Evolutionary conservation across 2,797 vertebrate genomes (phyloP).

Genomic region (Ispidina lecontei): DNA sequence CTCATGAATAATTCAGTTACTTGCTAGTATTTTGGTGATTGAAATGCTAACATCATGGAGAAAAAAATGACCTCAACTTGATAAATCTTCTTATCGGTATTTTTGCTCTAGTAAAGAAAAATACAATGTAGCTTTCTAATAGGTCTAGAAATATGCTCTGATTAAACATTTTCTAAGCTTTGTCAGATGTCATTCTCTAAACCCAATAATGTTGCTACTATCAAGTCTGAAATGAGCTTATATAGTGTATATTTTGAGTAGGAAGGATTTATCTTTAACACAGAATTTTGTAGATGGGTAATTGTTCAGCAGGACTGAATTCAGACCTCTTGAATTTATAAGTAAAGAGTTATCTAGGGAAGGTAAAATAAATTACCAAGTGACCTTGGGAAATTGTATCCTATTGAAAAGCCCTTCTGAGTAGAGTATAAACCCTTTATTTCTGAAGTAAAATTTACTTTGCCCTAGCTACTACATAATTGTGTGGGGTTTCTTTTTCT

Average conservation of each 20-base stretch:
- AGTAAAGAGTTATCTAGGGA: neutral
- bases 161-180: neutral
- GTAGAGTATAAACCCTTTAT: neutral
- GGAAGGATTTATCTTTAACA: neutral
- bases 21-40: neutral
- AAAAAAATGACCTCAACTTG: neutral
- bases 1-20: neutral
- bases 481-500: neutral
- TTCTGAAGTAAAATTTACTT: neutral
- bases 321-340: neutral
- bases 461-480: neutral
- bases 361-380: neutral
- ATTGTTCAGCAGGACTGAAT: neutral
- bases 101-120: neutral
- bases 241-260: neutral
- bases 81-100: neutral
- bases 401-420: neutral
- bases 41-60: neutral
- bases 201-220: neutral
- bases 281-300: neutral
- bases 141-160: neutral
- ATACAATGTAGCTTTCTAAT: neutral
- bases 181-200: neutral
- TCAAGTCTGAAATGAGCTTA: fast-evolving
- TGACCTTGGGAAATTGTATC: neutral